phyloP scores from a whole-genome alignment of 2,797 vertebrate species.

The Sebastes iracundus region DNA sequence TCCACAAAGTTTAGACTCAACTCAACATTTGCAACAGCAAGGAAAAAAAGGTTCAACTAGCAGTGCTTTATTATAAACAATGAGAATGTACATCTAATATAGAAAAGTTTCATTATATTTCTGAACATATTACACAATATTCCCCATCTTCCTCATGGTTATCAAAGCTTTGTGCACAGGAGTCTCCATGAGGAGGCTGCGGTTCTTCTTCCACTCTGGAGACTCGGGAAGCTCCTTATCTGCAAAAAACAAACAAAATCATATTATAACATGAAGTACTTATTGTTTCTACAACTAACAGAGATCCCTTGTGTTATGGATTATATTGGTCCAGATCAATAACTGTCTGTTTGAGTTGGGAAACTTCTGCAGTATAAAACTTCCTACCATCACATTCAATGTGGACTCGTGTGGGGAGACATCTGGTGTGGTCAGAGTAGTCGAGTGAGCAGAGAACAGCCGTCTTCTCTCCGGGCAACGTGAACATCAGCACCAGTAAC shows the following conservation, averaged over 20 bases:
- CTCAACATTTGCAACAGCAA: not conserved
- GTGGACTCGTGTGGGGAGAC: slow-evolving; percentile 83
- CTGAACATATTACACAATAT: slow-evolving; percentile 56
- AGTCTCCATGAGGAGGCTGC: slow-evolving; percentile 67
- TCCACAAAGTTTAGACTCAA: not conserved
- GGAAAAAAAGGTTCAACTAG: not conserved
- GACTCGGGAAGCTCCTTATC: slow-evolving; percentile 65
- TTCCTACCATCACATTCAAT: slow-evolving; percentile 81
- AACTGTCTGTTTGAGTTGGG: not conserved
- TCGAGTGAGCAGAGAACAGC: slow-evolving; percentile 77
- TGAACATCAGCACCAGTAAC: slow-evolving; percentile 83
- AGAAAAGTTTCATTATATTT: not conserved
- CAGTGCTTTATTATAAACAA: not conserved
- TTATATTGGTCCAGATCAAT: not conserved
- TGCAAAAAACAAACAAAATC: slow-evolving; percentile 40
- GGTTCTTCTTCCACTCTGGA: slow-evolving; percentile 73
- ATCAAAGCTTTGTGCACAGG: slow-evolving; percentile 78
- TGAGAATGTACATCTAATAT: not conserved
- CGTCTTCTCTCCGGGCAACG: not conserved
- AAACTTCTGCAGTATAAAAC: not conserved
- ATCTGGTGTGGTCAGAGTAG: slow-evolving; percentile 80
- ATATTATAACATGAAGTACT: not conserved
- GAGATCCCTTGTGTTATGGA: not conserved
- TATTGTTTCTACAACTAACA: too few species aligned
- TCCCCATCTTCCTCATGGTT: slow-evolving; percentile 61